Base-by-base conservation (phyloP, 2,113 vertebrate genomes). In the Ariopsis seemanni region DNA sequence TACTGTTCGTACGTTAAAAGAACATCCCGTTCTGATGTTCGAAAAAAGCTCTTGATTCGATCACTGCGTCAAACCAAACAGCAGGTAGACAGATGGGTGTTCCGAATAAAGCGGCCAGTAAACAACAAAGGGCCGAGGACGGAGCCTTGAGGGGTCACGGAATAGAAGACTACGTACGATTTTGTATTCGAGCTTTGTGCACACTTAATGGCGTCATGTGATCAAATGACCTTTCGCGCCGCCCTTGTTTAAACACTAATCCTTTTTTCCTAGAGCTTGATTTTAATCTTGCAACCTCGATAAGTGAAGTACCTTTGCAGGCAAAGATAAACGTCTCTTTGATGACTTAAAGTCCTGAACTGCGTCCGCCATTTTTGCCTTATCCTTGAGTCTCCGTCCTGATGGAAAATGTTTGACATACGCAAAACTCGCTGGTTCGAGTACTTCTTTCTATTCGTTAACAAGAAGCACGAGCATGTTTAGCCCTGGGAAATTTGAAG, bases 291-390 rank as follows among this genome's bases (percentile, higher is more conserved):
- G 30, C 3, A 42, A 42, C 4, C 42, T 3, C 4, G 42, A 42
- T 42, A 42, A 42, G 42, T 3, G 42, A 42, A 42, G 18, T 71
- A 2, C 67, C 85, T 86, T 86, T 71, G 85, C 85, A 69, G 85
- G 85, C 85, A 25, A 71, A 58, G 85, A 79, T 86, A 81, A 86
- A 81, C 20, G 4, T 53, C 48, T 75, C 2, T 62, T 9, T 77
- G 67, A 30, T 34, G 30, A 34, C 34, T 34, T 34, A 34, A 42
- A 42, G 42, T 69, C 85, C 67, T 86, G 71, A 85, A 60, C 57
- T n/a, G 34, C 18, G 80, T 90, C 84, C 69, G 84, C 83, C 84
- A 50, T 85, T 74, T 83, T 77, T 88, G 89, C 88, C 90, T 90
- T 89, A 89, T 80, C 83, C 50, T 75, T 18, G 42, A 83, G 88